Evolutionary conservation across 2,797 vertebrate genomes (phyloP).

Genomic region (Gallinago solitaria): DNA sequence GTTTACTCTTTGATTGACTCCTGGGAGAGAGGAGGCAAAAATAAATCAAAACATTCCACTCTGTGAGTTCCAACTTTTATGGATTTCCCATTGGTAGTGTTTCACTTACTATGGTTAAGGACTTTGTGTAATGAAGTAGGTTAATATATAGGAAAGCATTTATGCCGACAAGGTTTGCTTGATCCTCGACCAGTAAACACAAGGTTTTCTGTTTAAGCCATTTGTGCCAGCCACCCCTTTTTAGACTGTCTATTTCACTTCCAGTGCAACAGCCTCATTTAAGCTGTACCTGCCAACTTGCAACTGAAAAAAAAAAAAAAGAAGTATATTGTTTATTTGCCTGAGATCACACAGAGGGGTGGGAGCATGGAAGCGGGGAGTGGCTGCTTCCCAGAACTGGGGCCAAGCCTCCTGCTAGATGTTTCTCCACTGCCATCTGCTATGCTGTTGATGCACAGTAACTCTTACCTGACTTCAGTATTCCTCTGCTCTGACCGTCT

Average conservation of each 20-base stretch:
- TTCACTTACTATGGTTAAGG: constrained; percentile 4
- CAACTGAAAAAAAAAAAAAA: background rate
- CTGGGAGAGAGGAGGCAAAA: constrained; percentile 6
- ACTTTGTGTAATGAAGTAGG: background rate
- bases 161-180: background rate
- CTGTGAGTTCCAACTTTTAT: constrained; percentile 2
- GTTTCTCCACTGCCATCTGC: background rate
- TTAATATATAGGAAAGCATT: background rate
- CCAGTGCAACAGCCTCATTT: background rate
- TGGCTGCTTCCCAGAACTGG: background rate
- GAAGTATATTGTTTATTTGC: background rate
- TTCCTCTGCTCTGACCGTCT: background rate
- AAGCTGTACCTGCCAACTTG: constrained; percentile 24
- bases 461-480: background rate
- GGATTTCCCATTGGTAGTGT: constrained; percentile 38
- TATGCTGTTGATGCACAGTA: background rate
- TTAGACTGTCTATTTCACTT: constrained; percentile 15
- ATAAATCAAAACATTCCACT: constrained; percentile 6
- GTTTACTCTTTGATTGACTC: constrained; percentile 38
- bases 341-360: background rate
- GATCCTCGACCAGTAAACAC: constrained; percentile 29
- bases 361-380: background rate
- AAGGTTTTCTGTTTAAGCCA: constrained; percentile 33
- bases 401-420: background rate
- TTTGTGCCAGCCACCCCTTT: background rate